Base-by-base conservation (phyloP, 2,797 vertebrate species). In the Enteromius thamalakanensis region DNA sequence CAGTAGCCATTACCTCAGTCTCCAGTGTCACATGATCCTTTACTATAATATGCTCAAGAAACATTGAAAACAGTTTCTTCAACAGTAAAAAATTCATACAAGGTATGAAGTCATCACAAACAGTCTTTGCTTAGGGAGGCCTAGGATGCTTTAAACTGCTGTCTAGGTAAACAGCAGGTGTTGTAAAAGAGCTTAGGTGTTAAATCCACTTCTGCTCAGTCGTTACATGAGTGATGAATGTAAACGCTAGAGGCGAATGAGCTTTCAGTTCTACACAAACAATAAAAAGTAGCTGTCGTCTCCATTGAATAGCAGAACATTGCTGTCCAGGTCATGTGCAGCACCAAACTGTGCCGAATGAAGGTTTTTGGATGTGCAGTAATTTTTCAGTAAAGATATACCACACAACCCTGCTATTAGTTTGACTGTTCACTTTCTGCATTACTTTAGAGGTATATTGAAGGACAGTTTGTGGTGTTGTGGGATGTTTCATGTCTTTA, bases 401-500 rank as follows among this genome's bases (percentile, higher is more conserved):
- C 23, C 9, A 70, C 6, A 0, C 23, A 65, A 7, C 11, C 34
- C 21, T 67, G 32, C 11, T n/a, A 14, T n/a, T 64, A 65, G 47
- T 67, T 76, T 23, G 11, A 82, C 42, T 55, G 15, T 76, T 76
- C 9, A 10, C 42, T 74, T 53, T 71, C 37, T 70, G 26, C 21
- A 71, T 60, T 29, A 47, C 37, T 83, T 81, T 60, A 37, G 64
- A 70, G 86, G 86, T 37, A 34, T 87, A 70, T 81, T 87, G 82
- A 89, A 90, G 89, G 91, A 91, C 88, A 88, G 89, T 84, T 79
- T 82, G 85, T 88, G 82, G 86, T 87, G 76, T 90, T 92, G 88
- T 87, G 90, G 69, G 42, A 84, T 86, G 89, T 91, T 92, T 86
- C 81, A 85, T 90, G 91, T 90, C 53, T 77, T 60, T 69, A 69